Evolutionary conservation across 53 echinoderm and acorn worm genomes (phyloP), one percentile per base, ranked within the genome.

Genomic region (Echinometra lucunter): DNA sequence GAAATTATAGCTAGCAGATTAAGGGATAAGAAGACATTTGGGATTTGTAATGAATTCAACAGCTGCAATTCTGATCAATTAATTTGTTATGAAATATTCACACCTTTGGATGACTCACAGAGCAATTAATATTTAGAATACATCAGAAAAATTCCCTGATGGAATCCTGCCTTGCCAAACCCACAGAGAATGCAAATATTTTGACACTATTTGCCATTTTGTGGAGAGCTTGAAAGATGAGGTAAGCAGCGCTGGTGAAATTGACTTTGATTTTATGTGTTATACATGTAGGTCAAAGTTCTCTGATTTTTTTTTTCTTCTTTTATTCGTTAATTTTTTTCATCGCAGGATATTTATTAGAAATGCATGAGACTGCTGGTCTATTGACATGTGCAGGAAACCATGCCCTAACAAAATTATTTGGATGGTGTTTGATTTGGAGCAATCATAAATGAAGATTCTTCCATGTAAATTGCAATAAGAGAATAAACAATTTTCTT

Each of bases 71-170:
- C 1, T 63, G 23, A 63, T 9, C 53, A 53, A 9, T 53, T 53
- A 13, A 0, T 13, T n/a, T n/a, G n/a, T 66, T 25, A 21, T 66
- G 66, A 66, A 66, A 66, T 66, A 66, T 23, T 66, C 4, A 21
- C 66, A 66, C 66, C 21, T 66, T 25, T 6, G 1, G 69, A 69
- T 69, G 69, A 69, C 69, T 69, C 69, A 69, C 32, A 34, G 10
- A 30, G 69, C 69, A 69, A 28, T 69, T 69, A 30, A 69, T 69
- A 69, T 69, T 69, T 69, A 69, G 32, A 69, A 69, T 69, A 32
- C 63, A 63, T 63, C 63, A 63, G 63, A 63, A 63, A 9, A 63
- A 63, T 9, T 23, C 63, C 34, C 69, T 34, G 10, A 11, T 32
- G 32, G 69, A 69, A 34, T 69, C 32, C 34, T 34, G 15, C 6